phyloP scores from a whole-genome alignment of 2,888 invertebrate species.

The Cosmopolites sordidus region DNA sequence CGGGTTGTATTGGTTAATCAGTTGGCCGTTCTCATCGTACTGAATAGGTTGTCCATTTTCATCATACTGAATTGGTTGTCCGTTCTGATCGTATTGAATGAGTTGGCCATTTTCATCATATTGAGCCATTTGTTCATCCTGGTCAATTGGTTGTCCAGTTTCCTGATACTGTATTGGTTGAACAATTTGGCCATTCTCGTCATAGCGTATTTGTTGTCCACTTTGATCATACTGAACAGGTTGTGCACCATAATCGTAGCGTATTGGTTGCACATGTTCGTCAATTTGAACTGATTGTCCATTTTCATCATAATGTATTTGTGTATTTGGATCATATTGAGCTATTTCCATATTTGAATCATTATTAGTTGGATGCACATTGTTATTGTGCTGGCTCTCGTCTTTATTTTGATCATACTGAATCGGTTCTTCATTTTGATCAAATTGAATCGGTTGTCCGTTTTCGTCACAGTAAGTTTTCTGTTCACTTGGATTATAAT shows the following conservation, averaged over 20 bases:
- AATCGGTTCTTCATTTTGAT: neutral
- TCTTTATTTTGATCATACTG: conserved; percentile 2
- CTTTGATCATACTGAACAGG: conserved; percentile 23
- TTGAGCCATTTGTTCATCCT: conserved; percentile 12
- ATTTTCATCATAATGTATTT: no score
- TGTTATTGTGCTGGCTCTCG: neutral
- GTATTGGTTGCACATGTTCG: conserved; percentile 13
- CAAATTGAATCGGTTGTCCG: neutral
- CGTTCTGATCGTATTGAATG: conserved; percentile 31
- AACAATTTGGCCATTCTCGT: conserved; percentile 29
- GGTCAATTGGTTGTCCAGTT: neutral
- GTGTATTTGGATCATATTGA: neutral
- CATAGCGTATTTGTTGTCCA: conserved; percentile 26
- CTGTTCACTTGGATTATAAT: neutral
- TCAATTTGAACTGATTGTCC: no score
- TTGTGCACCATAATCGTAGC: conserved; percentile 32
- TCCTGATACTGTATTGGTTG: neutral
- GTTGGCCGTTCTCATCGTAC: conserved; percentile 22
- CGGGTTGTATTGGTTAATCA: conserved; percentile 32
- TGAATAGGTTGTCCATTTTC: conserved; percentile 29
- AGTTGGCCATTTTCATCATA: conserved; percentile 31
- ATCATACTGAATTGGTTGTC: conserved; percentile 28
- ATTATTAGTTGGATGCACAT: neutral
- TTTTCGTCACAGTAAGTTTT: neutral
- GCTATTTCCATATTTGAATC: no score